Conservation (phyloP, 2,113 vertebrate genomes). For the Heptranchias perlo region DNA sequence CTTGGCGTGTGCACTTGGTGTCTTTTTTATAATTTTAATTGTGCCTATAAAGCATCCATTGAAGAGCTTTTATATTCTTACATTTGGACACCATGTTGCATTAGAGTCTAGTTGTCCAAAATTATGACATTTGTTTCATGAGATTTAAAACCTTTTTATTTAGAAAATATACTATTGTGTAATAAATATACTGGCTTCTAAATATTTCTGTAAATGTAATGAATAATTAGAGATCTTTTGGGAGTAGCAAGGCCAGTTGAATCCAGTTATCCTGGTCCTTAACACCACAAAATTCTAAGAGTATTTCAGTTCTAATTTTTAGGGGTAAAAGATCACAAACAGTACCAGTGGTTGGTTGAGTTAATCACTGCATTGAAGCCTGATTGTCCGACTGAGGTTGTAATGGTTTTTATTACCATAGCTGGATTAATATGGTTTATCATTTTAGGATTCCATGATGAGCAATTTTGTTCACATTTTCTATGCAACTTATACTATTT, state of each 20-base stretch:
- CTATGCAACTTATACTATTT: background rate
- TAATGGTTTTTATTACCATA: background rate
- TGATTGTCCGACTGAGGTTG: background rate
- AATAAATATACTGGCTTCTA: background rate
- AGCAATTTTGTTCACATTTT: background rate
- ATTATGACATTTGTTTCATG: background rate
- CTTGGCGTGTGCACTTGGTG: background rate
- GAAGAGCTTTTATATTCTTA: background rate
- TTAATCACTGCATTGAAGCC: background rate
- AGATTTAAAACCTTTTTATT: background rate
- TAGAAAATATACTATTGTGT: background rate
- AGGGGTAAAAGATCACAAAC: background rate
- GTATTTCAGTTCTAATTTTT: background rate
- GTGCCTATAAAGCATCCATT: background rate
- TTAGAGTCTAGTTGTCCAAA: background rate
- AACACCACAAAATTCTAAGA: background rate
- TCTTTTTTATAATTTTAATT: no score
- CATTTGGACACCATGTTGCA: background rate
- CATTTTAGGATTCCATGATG: background rate
- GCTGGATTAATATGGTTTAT: no score
- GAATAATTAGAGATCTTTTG: background rate
- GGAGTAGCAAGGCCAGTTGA: background rate
- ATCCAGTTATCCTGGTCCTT: background rate
- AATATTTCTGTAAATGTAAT: background rate
- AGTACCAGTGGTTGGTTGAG: no score